These are phyloP conservation scores for Phoxinus phoxinus DNA, from an alignment of 2,113 vertebrate genomes.

Conservation along the genomic window DNA sequence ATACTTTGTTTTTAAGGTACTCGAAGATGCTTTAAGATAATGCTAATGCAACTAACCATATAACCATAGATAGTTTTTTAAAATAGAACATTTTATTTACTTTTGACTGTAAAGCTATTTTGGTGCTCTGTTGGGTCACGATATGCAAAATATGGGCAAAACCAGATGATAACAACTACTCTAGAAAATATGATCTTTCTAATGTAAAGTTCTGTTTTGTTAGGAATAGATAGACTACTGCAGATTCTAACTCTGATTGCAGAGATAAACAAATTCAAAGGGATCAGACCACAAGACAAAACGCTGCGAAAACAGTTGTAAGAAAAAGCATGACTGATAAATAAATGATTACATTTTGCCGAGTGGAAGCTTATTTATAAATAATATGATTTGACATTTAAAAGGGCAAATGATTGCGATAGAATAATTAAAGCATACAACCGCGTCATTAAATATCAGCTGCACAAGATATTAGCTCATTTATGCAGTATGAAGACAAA, in stretches of 20 bases:
- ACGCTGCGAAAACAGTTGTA: conserved; percentile 34
- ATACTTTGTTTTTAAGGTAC: background rate
- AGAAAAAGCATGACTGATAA: conserved; percentile 45
- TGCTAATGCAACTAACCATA: background rate
- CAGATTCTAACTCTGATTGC: background rate
- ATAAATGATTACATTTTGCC: conserved; percentile 38
- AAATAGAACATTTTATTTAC: background rate
- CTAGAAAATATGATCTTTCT: background rate
- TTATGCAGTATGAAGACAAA: background rate
- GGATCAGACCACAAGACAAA: background rate
- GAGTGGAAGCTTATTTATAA: conserved; percentile 19
- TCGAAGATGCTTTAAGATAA: background rate
- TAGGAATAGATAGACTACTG: background rate
- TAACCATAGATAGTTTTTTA: background rate
- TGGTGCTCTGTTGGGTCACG: background rate
- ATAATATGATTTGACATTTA: conserved; percentile 59
- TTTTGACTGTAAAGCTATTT: background rate
- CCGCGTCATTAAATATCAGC: conserved; percentile 41
- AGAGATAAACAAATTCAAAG: background rate
- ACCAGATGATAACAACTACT: background rate
- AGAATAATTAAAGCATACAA: conserved; percentile 52
- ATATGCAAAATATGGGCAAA: background rate
- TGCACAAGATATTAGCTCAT: background rate
- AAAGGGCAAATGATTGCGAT: conserved; percentile 38
- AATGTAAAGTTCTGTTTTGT: background rate